Evolutionary conservation across 2,113 vertebrate genomes (phyloP), one percentile per base, ranked within the genome.

Genomic region (Harpagus bidentatus): DNA sequence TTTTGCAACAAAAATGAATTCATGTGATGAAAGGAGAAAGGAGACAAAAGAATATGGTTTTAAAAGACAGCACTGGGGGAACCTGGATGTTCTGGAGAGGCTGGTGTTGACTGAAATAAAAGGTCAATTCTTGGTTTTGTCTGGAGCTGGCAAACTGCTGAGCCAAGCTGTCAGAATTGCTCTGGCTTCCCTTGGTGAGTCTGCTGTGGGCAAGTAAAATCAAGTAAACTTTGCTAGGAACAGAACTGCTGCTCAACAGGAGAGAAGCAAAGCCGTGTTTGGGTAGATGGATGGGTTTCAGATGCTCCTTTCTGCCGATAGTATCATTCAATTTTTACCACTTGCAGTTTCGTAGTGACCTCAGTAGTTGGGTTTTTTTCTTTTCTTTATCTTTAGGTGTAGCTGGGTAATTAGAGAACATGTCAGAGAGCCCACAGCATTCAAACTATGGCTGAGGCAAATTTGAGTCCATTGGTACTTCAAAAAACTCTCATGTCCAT

Each of bases 221-320:
- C 21, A 43, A 59, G 65, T 36, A 52, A 59, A 40, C 16, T 21
- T 58, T 7, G 38, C 26, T 23, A 23, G 47, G 42, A 62, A 9
- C 36, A 34, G 38, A 50, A 12, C 16, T 4, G 18, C 17, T 15
- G 38, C 25, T 45, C 25, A 2, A 9, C 29, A 16, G 18, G 38
- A 59, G 34, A 26, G 45, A 7, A 40, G 38, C 13, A 6, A 43
- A 50, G 36, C 43, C 9, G 15, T 11, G 9, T 29, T n/a, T 45
- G 52, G 45, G 45, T 22, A 58, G 14, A 25, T 0, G 53, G 59
- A 9, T 52, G 31, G 20, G 11, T 13, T 63, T 59, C 55, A 47
- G 28, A 1, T 0, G 2, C 28, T 45, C 13, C 3, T 20, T 69
- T 36, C 50, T 82, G n/a, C 19, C 5, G 1, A 3, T 6, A 56